A percentile compares a stretch with the other conserved stretches of the same genome.
Conservation (phyloP, 2,113 vertebrate species). For the Cranoglanis bouderius region DNA sequence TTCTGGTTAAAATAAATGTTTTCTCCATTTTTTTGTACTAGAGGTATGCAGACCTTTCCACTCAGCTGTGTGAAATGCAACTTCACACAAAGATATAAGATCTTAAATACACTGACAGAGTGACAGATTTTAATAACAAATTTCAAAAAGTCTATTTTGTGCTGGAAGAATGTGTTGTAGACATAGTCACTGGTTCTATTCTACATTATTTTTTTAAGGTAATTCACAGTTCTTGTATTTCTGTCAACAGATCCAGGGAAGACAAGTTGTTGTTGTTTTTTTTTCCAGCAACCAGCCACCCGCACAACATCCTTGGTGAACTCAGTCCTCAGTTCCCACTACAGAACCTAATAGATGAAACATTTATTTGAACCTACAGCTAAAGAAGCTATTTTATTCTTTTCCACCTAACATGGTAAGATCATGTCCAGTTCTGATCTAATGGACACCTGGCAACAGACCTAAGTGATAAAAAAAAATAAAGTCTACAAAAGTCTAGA, state of each 20-base stretch:
- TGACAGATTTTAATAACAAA: neutral
- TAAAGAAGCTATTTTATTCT: neutral
- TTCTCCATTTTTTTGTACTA: neutral
- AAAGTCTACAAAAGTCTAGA: neutral
- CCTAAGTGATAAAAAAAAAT: neutral
- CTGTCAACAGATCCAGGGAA: neutral
- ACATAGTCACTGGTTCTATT: neutral
- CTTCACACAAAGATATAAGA: neutral
- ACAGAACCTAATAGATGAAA: neutral
- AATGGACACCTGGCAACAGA: neutral
- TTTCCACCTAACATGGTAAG: neutral
- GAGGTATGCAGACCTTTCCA: neutral
- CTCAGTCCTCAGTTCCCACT: neutral
- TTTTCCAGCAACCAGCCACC: neutral
- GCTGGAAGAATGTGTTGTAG: neutral
- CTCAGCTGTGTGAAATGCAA: neutral
- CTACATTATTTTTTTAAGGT: too few relatives aligned
- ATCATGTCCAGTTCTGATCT: neutral
- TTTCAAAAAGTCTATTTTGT: neutral
- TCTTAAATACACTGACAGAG: neutral
- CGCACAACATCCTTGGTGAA: conserved; percentile 7
- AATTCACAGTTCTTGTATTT: neutral
- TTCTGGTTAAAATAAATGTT: neutral
- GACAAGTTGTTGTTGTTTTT: neutral
- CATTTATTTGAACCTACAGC: neutral